Evolutionary conservation across 2,888 invertebrate species (phyloP).

Genomic region (Netelia virgata): DNA sequence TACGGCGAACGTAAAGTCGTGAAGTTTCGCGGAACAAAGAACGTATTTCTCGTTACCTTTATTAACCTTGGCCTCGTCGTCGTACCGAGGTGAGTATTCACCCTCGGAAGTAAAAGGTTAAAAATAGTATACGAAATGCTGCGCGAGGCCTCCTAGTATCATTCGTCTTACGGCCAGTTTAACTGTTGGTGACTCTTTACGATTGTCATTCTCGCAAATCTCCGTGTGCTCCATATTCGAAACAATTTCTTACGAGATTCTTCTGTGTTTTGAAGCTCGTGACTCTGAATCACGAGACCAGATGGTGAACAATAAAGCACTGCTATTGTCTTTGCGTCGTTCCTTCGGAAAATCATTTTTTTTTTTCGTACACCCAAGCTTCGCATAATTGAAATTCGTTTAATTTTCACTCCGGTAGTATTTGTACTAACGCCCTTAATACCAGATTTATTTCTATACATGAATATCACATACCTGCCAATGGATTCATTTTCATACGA

Average conservation of each 20-base stretch:
- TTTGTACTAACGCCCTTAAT: no score
- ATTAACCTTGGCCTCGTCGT: conserved; percentile 83
- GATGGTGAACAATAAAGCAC: conserved; percentile 21
- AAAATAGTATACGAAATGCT: conserved; percentile 78
- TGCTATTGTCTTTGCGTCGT: not conserved
- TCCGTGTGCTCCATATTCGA: conserved; percentile 17
- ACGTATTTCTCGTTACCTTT: conserved; percentile 77
- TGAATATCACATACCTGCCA: no score
- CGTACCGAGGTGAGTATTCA: conserved; percentile 78
- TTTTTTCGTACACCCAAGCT: no score
- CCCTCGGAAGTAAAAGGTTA: conserved; percentile 77
- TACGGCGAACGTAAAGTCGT: conserved; percentile 55
- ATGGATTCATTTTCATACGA: no score
- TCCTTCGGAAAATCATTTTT: no score
- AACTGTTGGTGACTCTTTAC: conserved; percentile 38
- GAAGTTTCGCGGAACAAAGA: conserved; percentile 79
- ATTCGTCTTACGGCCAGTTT: conserved; percentile 60
- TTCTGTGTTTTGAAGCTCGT: not conserved
- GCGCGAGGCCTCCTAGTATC: conserved; percentile 44
- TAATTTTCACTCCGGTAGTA: no score
- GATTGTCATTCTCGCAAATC: conserved; percentile 64
- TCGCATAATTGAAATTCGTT: no score
- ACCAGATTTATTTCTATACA: no score
- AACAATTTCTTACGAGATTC: not conserved
- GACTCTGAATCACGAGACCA: conserved; percentile 9